Conservation (phyloP, 2,888 invertebrate species). For the Ophion ellenae region DNA sequence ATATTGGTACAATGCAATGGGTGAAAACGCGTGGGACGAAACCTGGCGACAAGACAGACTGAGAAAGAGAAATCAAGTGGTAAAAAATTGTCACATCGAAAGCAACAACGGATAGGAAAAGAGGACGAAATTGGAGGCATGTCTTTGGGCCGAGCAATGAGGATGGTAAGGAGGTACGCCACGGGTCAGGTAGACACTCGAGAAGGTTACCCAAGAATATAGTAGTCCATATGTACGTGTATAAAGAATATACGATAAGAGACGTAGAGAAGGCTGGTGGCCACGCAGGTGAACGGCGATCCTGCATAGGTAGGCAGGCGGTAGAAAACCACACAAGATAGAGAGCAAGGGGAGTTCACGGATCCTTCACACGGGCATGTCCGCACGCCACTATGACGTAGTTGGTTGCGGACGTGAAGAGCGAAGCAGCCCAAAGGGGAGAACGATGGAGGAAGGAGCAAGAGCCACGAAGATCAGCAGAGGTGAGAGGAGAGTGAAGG, state of each 20-base stretch:
- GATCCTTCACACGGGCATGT: slow-evolving; percentile 60
- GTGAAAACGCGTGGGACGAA: neutral
- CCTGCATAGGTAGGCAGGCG: slow-evolving; percentile 53
- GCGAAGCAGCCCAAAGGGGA: slow-evolving; percentile 1
- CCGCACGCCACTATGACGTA: slow-evolving; percentile 62
- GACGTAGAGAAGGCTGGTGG: slow-evolving; percentile 52
- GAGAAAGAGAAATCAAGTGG: slow-evolving; percentile 13
- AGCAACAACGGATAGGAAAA: neutral
- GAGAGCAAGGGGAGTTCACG: slow-evolving; percentile 35
- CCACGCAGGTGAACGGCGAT: slow-evolving; percentile 72
- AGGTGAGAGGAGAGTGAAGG: slow-evolving; percentile 57
- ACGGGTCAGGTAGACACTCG: too few relatives aligned
- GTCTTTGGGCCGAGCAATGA: too few relatives aligned
- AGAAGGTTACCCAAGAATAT: too few relatives aligned
- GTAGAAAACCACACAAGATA: slow-evolving; percentile 17
- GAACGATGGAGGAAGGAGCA: neutral
- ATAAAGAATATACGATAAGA: neutral
- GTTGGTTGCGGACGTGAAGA: slow-evolving; percentile 30
- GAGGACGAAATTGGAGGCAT: too few relatives aligned
- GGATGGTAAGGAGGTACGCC: too few relatives aligned
- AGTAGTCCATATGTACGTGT: too few relatives aligned
- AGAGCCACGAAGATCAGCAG: slow-evolving; percentile 64
- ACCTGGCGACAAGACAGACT: slow-evolving; percentile 4
- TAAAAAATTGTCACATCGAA: slow-evolving; percentile 33
- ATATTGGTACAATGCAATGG: neutral